Evolutionary conservation across 1,140 invertebrate species (phyloP), one percentile per base, ranked within the genome.

Genomic region (Drosophila setifemur): DNA sequence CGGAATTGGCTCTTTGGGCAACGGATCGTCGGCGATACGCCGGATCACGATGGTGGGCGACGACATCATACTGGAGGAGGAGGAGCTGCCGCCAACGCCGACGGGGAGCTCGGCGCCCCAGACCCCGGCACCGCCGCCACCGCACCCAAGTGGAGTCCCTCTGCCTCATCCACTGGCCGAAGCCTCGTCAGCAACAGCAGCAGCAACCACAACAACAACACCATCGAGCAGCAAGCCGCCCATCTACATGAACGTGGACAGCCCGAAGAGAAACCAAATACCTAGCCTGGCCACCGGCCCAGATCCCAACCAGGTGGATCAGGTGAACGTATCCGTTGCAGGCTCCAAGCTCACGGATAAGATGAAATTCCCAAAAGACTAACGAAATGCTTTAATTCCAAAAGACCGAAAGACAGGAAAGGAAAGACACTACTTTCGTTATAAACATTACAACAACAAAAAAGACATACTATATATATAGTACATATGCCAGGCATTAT

Each of bases 61-160:
- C 78, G 89, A 90, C 49, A 88, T 90, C 8, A 90, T 90, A 52
- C 40, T 90, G 67, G 89, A 90, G 69, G 89, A 90, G 73, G 88
- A 90, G 61, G 89, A 90, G 42, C 64, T 70, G 19, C 57, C 79
- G 16, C 70, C 33, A 2, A 47, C 43, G 9, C 19, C 69, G 9
- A 70, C 50, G 31, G 52, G 4, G 1, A 25, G n/a, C 1, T 63
- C 25, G n/a, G 31, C 60, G 8, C 60, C 60, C 0, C 44, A 47
- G 14, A 64, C 71, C 16, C 83, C 61, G 23, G 49, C 55, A 2
- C 33, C 42, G 14, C 39, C 60, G 12, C 55, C 60, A 1, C 54
- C 75, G 1, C 23, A 12, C 8, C 39, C 58, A 12, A 14, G 8
- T 11, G 18, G 4, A 39, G 14, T 11, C 28, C 58, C 4, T 42